These are phyloP conservation scores for Globia sparganii DNA, from an alignment of 2,888 invertebrate genomes.

Conservation along the genomic window DNA sequence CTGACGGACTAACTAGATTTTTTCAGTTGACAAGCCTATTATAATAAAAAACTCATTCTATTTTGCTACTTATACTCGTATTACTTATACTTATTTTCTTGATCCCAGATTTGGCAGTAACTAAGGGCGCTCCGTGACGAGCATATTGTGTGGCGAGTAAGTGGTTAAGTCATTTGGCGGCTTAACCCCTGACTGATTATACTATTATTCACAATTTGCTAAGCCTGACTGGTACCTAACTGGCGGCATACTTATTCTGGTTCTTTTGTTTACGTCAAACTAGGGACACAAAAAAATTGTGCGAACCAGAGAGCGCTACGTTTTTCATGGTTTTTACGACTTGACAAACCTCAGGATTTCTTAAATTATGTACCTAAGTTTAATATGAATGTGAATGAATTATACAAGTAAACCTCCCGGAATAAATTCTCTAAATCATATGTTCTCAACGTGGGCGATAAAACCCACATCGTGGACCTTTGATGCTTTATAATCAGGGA, in stretches of 20 bases:
- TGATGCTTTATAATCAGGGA: no score
- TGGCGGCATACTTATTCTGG: slow-evolving; percentile 64
- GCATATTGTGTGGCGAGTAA: slow-evolving; percentile 15
- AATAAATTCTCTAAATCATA: no score
- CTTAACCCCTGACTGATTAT: slow-evolving; percentile 36
- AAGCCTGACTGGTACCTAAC: slow-evolving; percentile 48
- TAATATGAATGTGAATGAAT: no score
- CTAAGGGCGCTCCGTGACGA: slow-evolving; percentile 7
- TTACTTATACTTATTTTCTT: neutral
- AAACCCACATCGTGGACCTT: neutral
- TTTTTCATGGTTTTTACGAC: neutral
- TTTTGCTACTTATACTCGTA: no score
- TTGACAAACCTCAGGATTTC: no score
- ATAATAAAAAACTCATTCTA: neutral
- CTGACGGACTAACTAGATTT: no score
- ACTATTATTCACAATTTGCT: slow-evolving; percentile 63
- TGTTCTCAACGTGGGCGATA: no score
- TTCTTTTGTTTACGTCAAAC: neutral
- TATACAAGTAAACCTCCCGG: no score
- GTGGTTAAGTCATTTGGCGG: slow-evolving; percentile 8
- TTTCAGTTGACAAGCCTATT: no score
- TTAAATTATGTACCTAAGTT: neutral
- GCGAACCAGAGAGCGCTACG: no score
- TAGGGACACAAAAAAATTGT: neutral
- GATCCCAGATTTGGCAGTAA: neutral